Evolutionary conservation across 2,797 vertebrate species (phyloP).

Genomic region (Alauda arvensis): DNA sequence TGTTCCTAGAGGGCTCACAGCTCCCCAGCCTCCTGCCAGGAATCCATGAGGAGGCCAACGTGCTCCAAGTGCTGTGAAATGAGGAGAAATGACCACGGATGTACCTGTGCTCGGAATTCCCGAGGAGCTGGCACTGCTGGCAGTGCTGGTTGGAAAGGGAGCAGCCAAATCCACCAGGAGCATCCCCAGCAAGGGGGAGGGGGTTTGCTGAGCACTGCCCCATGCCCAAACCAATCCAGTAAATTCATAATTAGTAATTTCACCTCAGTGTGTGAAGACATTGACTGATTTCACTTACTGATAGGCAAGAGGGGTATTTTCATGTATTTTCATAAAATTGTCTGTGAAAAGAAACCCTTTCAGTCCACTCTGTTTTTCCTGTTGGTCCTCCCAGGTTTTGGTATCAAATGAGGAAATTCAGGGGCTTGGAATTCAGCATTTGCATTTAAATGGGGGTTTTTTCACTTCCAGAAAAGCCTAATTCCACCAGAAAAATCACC

Average conservation of each 20-base stretch:
- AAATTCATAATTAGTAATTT: neutral
- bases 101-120: neutral
- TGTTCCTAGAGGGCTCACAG: neutral
- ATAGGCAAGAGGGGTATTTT: neutral
- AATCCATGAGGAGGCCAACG: neutral
- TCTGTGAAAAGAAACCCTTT: neutral
- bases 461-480: neutral
- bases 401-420: neutral
- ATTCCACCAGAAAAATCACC: neutral
- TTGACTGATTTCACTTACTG: neutral
- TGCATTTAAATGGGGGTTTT: neutral
- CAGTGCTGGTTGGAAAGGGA: neutral
- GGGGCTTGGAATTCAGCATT: neutral
- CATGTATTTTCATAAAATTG: neutral
- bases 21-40: neutral
- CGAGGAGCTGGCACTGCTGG: neutral
- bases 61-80: neutral
- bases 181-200: neutral
- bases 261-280: neutral
- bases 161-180: neutral
- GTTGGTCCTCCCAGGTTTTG: neutral
- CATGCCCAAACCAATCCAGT: rapidly evolving
- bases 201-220: rapidly evolving
- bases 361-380: neutral
- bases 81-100: slow-evolving; percentile 31